A percentile compares a stretch with the other conserved stretches of the same genome.
phyloP scores from a whole-genome alignment of 2,888 invertebrate genomes.

The Plagodis dolabraria region DNA sequence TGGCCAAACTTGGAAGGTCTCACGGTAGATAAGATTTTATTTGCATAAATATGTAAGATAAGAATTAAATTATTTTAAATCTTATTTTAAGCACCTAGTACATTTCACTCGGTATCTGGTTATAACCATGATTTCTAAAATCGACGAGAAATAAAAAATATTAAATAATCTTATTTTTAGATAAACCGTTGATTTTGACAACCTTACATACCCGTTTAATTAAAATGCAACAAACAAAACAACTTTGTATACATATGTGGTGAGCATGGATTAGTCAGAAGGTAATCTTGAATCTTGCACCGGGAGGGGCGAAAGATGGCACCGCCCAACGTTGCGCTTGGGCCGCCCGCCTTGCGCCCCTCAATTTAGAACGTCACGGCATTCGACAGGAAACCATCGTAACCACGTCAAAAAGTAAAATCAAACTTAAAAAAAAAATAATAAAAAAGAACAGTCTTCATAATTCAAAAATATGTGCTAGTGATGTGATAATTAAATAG shows the following conservation, averaged over 20 bases:
- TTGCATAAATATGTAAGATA: too few relatives aligned
- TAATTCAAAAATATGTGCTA: conserved; percentile 22
- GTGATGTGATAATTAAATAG: conserved; percentile 42
- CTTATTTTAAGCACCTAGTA: too few relatives aligned
- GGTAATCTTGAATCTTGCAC: conserved; percentile 52
- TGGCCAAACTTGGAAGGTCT: too few relatives aligned
- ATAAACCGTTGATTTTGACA: too few relatives aligned
- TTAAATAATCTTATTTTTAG: too few relatives aligned
- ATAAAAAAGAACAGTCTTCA: conserved; percentile 13
- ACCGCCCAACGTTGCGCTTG: conserved; percentile 64
- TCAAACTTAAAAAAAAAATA: conserved; percentile 21
- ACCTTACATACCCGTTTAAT: too few relatives aligned
- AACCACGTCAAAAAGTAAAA: conserved; percentile 37
- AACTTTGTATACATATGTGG: conserved; percentile 13
- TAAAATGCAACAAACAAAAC: conserved; percentile 37
- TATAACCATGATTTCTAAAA: too few relatives aligned
- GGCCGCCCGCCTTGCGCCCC: conserved; percentile 73
- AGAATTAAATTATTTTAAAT: too few relatives aligned
- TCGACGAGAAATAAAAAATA: too few relatives aligned
- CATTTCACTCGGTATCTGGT: too few relatives aligned
- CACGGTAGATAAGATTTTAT: too few relatives aligned
- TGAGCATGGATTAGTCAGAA: conserved; percentile 55
- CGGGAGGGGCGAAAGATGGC: conserved; percentile 71
- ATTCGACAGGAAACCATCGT: conserved; percentile 48
- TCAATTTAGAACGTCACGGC: conserved; percentile 65